phyloP scores from a whole-genome alignment of 2,797 vertebrate genomes.

The Malacoraja senta region DNA sequence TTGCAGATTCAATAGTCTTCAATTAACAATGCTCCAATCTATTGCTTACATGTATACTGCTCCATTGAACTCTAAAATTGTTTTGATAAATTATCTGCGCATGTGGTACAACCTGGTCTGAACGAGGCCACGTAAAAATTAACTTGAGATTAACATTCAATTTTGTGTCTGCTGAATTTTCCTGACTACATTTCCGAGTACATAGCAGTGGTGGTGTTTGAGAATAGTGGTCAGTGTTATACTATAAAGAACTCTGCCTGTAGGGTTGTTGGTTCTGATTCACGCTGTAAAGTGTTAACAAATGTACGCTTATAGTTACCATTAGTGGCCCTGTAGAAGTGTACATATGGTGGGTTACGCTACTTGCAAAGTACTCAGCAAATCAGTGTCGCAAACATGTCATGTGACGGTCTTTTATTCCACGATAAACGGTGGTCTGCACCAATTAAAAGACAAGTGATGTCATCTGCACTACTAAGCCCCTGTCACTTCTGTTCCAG shows the following conservation, averaged over 20 bases:
- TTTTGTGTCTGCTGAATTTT: too few species aligned
- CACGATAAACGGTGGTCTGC: slow-evolving; percentile 32
- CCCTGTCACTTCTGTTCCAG: slow-evolving; percentile 31
- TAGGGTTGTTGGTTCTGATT: background rate
- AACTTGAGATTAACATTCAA: slow-evolving; percentile 6
- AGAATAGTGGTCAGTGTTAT: background rate
- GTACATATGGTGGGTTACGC: slow-evolving; percentile 29
- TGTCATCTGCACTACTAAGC: slow-evolving; percentile 36
- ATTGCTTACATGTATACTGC: background rate
- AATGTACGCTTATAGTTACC: background rate
- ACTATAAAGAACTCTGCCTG: background rate
- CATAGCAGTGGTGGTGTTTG: background rate
- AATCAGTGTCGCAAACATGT: slow-evolving; percentile 32
- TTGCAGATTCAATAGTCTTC: background rate
- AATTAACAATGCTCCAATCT: background rate
- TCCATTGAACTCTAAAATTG: background rate
- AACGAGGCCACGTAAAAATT: background rate
- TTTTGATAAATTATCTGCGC: background rate
- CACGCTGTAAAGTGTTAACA: slow-evolving; percentile 29
- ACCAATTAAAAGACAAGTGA: slow-evolving; percentile 38
- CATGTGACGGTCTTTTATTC: slow-evolving; percentile 33
- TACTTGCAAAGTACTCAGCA: slow-evolving; percentile 7
- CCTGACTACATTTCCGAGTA: background rate
- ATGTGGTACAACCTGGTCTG: background rate
- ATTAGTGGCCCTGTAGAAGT: background rate